Percentiles rank a stretch among this genome's conserved stretches.
Evolutionary conservation across 2,113 vertebrate species (phyloP).

Genomic region (Cebus imitator): DNA sequence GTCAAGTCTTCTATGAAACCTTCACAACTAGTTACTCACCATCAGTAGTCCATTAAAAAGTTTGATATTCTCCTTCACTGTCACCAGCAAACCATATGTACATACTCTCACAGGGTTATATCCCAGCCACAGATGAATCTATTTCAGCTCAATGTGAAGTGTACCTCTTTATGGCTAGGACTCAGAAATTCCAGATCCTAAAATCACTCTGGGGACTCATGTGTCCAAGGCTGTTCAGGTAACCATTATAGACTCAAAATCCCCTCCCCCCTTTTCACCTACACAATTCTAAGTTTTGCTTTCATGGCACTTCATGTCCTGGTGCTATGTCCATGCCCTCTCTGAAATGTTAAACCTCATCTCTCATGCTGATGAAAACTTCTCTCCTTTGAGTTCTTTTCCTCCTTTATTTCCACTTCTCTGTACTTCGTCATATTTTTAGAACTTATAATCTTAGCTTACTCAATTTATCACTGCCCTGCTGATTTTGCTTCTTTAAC

Average conservation of each 20-base stretch:
- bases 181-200: background rate
- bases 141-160: background rate
- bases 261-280: no score
- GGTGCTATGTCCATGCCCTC: no score
- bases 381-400: background rate
- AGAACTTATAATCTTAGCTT: background rate
- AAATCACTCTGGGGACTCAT: background rate
- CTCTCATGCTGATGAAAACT: background rate
- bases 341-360: background rate
- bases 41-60: background rate
- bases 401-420: background rate
- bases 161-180: background rate
- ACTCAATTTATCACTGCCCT: background rate
- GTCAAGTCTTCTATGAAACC: background rate
- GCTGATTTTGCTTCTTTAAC: background rate
- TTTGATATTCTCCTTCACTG: background rate
- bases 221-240: background rate
- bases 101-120: background rate
- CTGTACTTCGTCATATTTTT: background rate
- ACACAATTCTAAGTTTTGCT: background rate
- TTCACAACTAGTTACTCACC: background rate
- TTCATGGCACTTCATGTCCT: background rate
- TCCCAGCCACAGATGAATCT: background rate
- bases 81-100: background rate
- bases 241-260: background rate